A percentile compares a stretch with the other conserved stretches of the same genome.
phyloP scores from a whole-genome alignment of 1,140 invertebrate species.

The Megathymus violae region DNA sequence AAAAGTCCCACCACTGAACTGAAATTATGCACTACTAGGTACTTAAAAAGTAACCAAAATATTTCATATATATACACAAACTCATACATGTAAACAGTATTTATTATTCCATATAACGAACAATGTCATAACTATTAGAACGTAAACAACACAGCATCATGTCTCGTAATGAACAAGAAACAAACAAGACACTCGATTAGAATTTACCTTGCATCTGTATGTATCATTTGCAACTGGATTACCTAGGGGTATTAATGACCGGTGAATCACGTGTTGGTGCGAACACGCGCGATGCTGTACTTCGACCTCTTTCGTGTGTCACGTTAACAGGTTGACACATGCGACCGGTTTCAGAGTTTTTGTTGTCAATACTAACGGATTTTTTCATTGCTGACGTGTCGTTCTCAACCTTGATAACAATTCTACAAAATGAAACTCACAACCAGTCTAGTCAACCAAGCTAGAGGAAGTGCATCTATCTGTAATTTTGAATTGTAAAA shows the following conservation, averaged over 20 bases:
- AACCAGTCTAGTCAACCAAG: no score
- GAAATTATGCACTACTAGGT: no score
- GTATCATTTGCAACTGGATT: slow-evolving; percentile 14
- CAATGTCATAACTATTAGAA: no score
- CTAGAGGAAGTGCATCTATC: no score
- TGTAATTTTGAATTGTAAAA: no score
- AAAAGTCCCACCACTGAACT: no score
- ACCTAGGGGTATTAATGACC: slow-evolving; percentile 5
- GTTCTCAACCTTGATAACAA: background rate
- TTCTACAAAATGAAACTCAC: no score
- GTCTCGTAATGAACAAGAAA: background rate
- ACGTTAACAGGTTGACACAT: background rate
- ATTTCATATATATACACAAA: no score
- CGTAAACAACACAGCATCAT: background rate
- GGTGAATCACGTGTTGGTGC: slow-evolving; percentile 1
- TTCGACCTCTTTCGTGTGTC: slow-evolving; percentile 10
- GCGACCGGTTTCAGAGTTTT: slow-evolving; percentile 7
- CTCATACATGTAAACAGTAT: no score
- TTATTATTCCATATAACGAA: no score
- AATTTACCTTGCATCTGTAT: slow-evolving; percentile 16
- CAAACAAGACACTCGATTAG: slow-evolving; percentile 12
- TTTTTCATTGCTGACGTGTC: slow-evolving; percentile 8
- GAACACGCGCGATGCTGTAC: background rate
- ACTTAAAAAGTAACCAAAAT: no score
- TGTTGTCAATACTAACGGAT: background rate